Conservation (phyloP, 2,888 invertebrate genomes). For the Drosophila helvetica region DNA sequence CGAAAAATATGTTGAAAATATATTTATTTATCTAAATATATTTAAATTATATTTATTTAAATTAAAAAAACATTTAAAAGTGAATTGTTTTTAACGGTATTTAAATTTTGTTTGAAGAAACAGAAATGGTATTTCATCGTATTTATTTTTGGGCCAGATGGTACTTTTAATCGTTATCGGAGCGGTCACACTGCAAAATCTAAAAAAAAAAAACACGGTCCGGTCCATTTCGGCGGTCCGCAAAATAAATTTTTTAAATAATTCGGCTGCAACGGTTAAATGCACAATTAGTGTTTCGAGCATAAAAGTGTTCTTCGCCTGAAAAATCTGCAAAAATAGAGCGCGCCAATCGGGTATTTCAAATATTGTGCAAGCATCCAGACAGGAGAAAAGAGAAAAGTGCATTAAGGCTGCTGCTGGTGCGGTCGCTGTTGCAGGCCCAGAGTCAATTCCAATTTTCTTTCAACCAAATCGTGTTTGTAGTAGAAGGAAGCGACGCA, state of each 20-base stretch:
- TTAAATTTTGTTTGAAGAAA: no score
- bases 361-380: constrained; percentile 26
- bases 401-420: constrained; percentile 34
- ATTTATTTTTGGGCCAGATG: no score
- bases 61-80: no score
- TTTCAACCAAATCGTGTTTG: constrained; percentile 30
- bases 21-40: no score
- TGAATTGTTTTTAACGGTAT: no score
- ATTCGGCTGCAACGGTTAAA: constrained; percentile 55
- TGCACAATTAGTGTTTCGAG: constrained; percentile 51
- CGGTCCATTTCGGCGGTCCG: constrained; percentile 28
- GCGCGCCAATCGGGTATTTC: constrained; percentile 1
- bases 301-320: constrained; percentile 19
- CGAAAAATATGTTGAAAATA: no score
- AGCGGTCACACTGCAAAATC: no score
- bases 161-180: no score
- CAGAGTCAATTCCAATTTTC: constrained; percentile 16
- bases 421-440: background rate
- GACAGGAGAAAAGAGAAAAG: constrained; percentile 17
- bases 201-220: no score
- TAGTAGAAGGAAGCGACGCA: constrained; percentile 56
- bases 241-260: constrained; percentile 62
- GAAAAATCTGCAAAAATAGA: constrained; percentile 7
- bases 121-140: no score
- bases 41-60: no score